Evolutionary conservation across 2,888 invertebrate species (phyloP).

Genomic region (Drosophila histrio): DNA sequence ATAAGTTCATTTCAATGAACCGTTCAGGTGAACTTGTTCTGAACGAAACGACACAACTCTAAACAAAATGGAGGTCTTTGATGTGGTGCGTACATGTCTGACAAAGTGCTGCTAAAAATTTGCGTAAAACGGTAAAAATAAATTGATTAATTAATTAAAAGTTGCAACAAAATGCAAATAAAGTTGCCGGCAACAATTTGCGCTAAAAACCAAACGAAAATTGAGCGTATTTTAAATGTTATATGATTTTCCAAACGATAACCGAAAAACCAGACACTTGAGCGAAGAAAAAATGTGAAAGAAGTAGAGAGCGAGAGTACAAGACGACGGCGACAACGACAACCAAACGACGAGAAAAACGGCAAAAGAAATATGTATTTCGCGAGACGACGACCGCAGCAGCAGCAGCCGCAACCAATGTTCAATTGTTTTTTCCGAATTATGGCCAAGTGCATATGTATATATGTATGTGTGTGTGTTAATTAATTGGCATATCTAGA

Average conservation of each 20-base stretch:
- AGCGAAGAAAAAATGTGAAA: conserved; percentile 77
- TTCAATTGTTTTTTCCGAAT: conserved; percentile 76
- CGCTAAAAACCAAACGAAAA: conserved; percentile 49
- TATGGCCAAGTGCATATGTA: conserved; percentile 66
- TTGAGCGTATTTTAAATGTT: conserved; percentile 68
- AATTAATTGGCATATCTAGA: conserved; percentile 64
- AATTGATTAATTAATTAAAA: conserved; percentile 75
- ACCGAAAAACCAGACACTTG: conserved; percentile 65
- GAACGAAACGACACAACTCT: conserved; percentile 34
- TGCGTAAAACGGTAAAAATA: conserved; percentile 82
- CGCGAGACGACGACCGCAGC: conserved; percentile 74
- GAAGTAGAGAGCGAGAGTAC: conserved; percentile 68
- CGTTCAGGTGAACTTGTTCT: conserved; percentile 25
- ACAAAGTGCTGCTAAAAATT: conserved; percentile 82
- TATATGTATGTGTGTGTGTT: conserved; percentile 45
- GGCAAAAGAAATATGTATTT: conserved; percentile 82
- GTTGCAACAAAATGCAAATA: conserved; percentile 56
- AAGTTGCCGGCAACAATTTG: conserved; percentile 64
- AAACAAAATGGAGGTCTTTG: conserved; percentile 85
- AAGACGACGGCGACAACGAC: conserved; percentile 59
- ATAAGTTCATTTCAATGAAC: not conserved
- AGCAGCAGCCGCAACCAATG: conserved; percentile 65
- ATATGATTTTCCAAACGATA: conserved; percentile 75
- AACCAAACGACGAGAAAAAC: conserved; percentile 77
- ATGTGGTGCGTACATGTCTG: conserved; percentile 84